Base-by-base conservation (phyloP, 1,140 invertebrate genomes). In the Drosophila ironensis region DNA sequence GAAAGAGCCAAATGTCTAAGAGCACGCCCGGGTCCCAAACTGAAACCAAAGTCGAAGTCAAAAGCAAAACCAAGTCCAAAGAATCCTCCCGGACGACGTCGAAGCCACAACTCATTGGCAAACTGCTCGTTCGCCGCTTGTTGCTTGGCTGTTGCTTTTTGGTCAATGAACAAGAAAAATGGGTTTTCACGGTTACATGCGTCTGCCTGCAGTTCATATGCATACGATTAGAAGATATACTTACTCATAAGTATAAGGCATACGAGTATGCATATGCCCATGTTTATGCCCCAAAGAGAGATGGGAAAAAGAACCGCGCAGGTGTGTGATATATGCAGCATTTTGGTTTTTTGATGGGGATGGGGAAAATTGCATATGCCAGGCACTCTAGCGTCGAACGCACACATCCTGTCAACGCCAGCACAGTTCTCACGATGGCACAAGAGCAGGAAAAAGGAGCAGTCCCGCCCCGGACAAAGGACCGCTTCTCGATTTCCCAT, bases 151-250 rank as follows among this genome's bases (percentile, higher is more conserved):
- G 52, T 44, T 66, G 47, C 30, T 71, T 41, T 73, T 81, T 82
- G 80, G 78, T 84, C 78, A 84, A 86, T 84, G 78, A 84, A 84
- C 78, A 84, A 84, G 78, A 84, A 84, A 84, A 84, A 84, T 84
- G 64, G 80, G 66, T 74, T 84, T 84, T 84, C 78, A 84, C 78
- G 78, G 78, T 84, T 84, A 86, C 78, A 86, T 84, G 78, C 78
- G 80, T 82, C 78, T 45, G 47, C 14, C 78, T 45, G 47, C 14
- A n/a, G 48, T 25, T 64, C 44, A 19, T 42, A 25, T 61, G 50
- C 59, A 50, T 25, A 41, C n/a, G n/a, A n/a, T n/a, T n/a, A n/a
- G n/a, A 9, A 50, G 27, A 45, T 33, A 53, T 53, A 22, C 27
- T 19, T 20, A 28, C 41, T 47, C 30, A 40, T 63, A 63, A 47